A percentile compares a stretch with the other conserved stretches of the same genome.
Conservation (phyloP, 2,888 invertebrate genomes). For the Parasteatoda lunata region DNA sequence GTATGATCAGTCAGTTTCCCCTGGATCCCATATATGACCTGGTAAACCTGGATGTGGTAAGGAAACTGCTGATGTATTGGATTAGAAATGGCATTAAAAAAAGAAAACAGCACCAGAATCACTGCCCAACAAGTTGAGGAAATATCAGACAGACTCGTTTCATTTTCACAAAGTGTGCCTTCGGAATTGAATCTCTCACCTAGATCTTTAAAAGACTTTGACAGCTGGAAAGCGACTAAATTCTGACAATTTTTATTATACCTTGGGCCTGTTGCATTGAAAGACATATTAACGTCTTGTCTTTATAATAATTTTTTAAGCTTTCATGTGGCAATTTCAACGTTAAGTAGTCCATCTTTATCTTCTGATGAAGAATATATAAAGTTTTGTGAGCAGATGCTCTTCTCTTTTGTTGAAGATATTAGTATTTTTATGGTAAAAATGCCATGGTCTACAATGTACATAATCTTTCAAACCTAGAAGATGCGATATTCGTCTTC, state of each 20-base stretch:
- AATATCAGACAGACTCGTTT: neutral
- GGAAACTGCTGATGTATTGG: conserved; percentile 14
- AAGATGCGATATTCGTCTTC: neutral
- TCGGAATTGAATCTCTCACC: neutral
- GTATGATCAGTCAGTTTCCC: conserved; percentile 12
- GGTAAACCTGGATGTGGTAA: conserved; percentile 8
- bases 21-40: conserved; percentile 31
- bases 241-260: neutral
- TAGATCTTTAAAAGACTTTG: conserved; percentile 17
- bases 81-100: neutral
- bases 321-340: neutral
- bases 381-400: too few species aligned
- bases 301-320: neutral
- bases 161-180: neutral
- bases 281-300: neutral
- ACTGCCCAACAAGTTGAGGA: neutral
- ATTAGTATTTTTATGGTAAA: neutral
- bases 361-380: neutral
- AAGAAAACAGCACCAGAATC: conserved; percentile 1
- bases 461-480: neutral
- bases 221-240: conserved; percentile 26
- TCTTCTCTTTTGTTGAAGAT: neutral
- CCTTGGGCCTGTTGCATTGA: conserved; percentile 10
- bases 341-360: neutral
- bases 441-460: neutral